These are phyloP conservation scores for Grallaria varia DNA, from an alignment of 2,113 vertebrate genomes.

Conservation along the genomic window DNA sequence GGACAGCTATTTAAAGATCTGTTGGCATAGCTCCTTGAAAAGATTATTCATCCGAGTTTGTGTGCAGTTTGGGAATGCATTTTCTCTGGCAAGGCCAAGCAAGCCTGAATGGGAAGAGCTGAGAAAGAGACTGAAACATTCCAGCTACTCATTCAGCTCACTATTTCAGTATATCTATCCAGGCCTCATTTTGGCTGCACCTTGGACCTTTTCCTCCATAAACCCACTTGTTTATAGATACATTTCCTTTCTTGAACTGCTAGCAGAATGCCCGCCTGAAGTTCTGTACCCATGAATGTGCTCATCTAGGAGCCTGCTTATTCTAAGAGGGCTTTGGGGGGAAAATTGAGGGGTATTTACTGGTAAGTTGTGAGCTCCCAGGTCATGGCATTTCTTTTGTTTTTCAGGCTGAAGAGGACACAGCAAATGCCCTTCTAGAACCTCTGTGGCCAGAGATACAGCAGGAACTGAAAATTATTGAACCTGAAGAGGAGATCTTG, in stretches of 20 bases:
- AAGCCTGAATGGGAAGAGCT: slow-evolving; percentile 34
- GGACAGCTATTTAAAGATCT: slow-evolving; percentile 34
- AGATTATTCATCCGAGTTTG: slow-evolving; percentile 24
- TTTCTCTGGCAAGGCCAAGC: not conserved
- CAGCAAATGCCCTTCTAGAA: slow-evolving; percentile 42
- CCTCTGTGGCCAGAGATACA: slow-evolving; percentile 80
- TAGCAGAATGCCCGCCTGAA: not conserved
- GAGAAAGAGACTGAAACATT: slow-evolving; percentile 18
- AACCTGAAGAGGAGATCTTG: slow-evolving; percentile 82
- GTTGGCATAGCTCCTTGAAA: slow-evolving; percentile 23
- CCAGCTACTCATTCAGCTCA: slow-evolving; percentile 28
- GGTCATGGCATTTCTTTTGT: slow-evolving; percentile 14
- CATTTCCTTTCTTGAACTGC: not conserved
- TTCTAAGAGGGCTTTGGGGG: not conserved
- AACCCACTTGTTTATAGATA: not conserved
- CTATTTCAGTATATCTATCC: not conserved
- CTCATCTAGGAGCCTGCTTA: not conserved
- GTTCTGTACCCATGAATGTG: not conserved
- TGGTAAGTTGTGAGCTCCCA: not conserved
- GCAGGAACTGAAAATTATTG: slow-evolving; percentile 86
- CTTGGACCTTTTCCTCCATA: not conserved
- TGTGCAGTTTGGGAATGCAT: not conserved
- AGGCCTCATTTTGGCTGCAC: not conserved
- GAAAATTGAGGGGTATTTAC: not conserved
- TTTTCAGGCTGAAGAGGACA: slow-evolving; percentile 75